These are phyloP conservation scores for Ctena decussata DNA, from an alignment of 2,888 invertebrate species.

Conservation along the genomic window DNA sequence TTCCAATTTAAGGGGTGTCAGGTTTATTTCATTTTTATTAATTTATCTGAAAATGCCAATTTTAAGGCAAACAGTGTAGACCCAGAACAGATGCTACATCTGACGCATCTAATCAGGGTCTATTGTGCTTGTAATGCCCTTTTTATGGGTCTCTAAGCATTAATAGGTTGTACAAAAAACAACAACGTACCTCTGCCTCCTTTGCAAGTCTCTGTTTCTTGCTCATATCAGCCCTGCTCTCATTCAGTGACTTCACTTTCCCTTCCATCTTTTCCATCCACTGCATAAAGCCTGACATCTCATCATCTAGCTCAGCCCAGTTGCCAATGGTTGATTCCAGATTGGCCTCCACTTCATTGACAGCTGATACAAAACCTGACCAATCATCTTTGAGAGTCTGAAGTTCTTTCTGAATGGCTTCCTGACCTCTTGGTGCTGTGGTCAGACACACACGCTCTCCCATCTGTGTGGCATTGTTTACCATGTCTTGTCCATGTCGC, in stretches of 20 bases:
- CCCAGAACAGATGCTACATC: too few relatives aligned
- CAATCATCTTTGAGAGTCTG: slow-evolving; percentile 82
- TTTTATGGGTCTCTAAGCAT: too few relatives aligned
- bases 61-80: too few relatives aligned
- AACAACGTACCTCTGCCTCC: slow-evolving; percentile 80
- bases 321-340: slow-evolving; percentile 96
- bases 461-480: slow-evolving; percentile 91
- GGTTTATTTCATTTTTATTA: too few relatives aligned
- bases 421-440: slow-evolving; percentile 88
- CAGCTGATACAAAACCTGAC: slow-evolving; percentile 84
- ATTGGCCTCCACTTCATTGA: slow-evolving; percentile 91
- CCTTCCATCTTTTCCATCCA: slow-evolving; percentile 90
- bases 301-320: slow-evolving; percentile 96
- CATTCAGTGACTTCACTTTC: slow-evolving; percentile 72
- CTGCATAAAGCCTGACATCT: slow-evolving; percentile 93
- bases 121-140: too few relatives aligned
- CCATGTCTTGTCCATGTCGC: slow-evolving; percentile 87
- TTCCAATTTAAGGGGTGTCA: too few relatives aligned
- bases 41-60: too few relatives aligned
- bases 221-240: slow-evolving; percentile 74
- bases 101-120: too few relatives aligned
- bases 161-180: too few relatives aligned
- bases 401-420: slow-evolving; percentile 81
- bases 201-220: slow-evolving; percentile 75
- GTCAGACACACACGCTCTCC: slow-evolving; percentile 88